Percentiles rank a stretch among this genome's conserved stretches.
Conservation (phyloP, 2,797 vertebrate species). For the Microchirus variegatus region DNA sequence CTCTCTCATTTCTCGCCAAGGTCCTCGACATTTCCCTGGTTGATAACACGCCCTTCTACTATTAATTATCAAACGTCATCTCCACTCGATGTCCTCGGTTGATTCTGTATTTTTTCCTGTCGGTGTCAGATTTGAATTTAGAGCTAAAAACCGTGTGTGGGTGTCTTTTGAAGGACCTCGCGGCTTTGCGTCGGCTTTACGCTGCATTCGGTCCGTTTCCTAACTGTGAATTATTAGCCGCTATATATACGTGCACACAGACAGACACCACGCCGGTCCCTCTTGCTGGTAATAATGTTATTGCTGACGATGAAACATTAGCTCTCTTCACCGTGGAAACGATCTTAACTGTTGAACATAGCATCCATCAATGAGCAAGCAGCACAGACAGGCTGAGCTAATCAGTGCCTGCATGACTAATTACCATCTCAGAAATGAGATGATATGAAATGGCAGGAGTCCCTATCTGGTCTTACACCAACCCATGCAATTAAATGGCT, state of each 20-base stretch:
- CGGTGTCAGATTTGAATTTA: slow-evolving; percentile 38
- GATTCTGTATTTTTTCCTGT: slow-evolving; percentile 45
- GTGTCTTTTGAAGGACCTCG: slow-evolving; percentile 54
- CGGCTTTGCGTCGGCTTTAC: slow-evolving; percentile 42
- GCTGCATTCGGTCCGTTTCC: slow-evolving; percentile 38
- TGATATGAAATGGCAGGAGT: slow-evolving; percentile 74
- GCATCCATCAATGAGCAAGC: slow-evolving; percentile 76
- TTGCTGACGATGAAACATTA: slow-evolving; percentile 75
- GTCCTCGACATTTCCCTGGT: slow-evolving; percentile 36
- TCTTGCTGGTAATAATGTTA: slow-evolving; percentile 63
- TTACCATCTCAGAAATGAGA: slow-evolving; percentile 78
- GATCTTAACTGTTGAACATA: slow-evolving; percentile 72
- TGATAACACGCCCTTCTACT: slow-evolving; percentile 35
- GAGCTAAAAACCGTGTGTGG: slow-evolving; percentile 39
- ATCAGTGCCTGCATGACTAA: slow-evolving; percentile 80
- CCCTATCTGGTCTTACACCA: slow-evolving; percentile 71
- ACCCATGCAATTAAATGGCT: slow-evolving; percentile 78
- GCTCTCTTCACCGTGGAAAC: slow-evolving; percentile 75
- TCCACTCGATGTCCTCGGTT: slow-evolving; percentile 36
- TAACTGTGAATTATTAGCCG: slow-evolving; percentile 69
- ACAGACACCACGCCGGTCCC: slow-evolving; percentile 10
- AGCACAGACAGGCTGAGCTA: slow-evolving; percentile 70
- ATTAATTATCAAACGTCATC: slow-evolving; percentile 51
- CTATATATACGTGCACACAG: not conserved
- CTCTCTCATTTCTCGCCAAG: slow-evolving; percentile 28